Evolutionary conservation across 64 coral and sea anemone species (phyloP), one percentile per base, ranked within the genome.

Genomic region (Pocillopora damicornis): DNA sequence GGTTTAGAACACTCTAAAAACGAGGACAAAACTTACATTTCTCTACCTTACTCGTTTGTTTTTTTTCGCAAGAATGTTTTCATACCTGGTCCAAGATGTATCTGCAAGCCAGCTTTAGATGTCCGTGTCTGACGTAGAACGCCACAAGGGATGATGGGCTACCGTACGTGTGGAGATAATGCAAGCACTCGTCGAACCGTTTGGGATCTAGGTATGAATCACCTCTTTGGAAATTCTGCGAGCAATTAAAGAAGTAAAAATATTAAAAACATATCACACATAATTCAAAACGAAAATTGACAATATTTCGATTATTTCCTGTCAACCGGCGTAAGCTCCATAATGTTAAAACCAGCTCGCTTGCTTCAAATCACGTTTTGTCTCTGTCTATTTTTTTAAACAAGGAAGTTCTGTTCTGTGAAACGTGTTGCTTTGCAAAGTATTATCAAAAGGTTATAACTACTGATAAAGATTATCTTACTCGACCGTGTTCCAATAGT

Each of bases 41-140:
- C 42, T 51, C 42, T 4, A 51, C 42, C 42, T 51, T 51, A 51
- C 42, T 51, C 7, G 7, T 51, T 4, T 51, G 3, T 51, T 51
- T 30, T 4, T 51, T 7, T 51, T 4, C 42, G 61, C 14, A 77
- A 10, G 16, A 26, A 26, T 23, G 63, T 42, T 22, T 51, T 74
- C 58, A 18, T 90, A 99, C 97, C 93, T 99, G 90, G 42, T 99
- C 97, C 61, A 99, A 73, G 13, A 99, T 85, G 65, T 93, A 95
- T 92, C 93, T 92, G 66, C 97, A 99, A 42, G 97, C 97, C 56
- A 95, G 80, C 51, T 80, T 95, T 9, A 99, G 45, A 36, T 93
- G 78, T 1, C 91, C 88, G 59, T 99, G 97, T 36, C 90, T 88
- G 35, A 95, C 83, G 64, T 99, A 99, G 63, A 99, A 99, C 1